Evolutionary conservation across 2,888 invertebrate genomes (phyloP).

Genomic region (Carpatolechia fugitivella): DNA sequence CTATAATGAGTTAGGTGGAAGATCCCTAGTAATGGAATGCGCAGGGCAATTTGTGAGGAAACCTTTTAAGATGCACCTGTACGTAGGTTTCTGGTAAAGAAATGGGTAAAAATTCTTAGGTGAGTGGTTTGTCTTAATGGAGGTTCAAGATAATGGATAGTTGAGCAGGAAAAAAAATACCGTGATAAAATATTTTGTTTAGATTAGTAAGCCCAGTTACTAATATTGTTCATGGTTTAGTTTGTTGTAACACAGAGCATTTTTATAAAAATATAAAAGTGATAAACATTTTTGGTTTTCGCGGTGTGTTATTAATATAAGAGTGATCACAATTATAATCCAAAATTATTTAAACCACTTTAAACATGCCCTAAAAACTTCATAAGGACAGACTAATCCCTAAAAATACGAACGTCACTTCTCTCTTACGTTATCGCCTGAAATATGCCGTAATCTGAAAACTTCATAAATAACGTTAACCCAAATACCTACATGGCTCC

Average conservation of each 20-base stretch:
- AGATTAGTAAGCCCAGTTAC: not conserved
- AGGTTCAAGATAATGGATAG: not conserved
- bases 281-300: too few species aligned
- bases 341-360: too few species aligned
- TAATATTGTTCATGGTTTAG: not conserved
- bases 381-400: not conserved
- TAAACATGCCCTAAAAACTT: too few species aligned
- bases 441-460: slow-evolving; percentile 13
- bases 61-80: not conserved
- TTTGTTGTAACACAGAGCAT: too few species aligned
- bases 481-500: slow-evolving; percentile 26
- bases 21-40: slow-evolving; percentile 1
- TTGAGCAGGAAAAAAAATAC: not conserved
- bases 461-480: slow-evolving; percentile 35
- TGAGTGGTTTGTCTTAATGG: not conserved
- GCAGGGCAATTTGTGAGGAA: not conserved
- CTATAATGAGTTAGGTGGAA: slow-evolving; percentile 33
- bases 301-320: too few species aligned
- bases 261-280: too few species aligned
- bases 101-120: not conserved
- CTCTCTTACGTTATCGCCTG: not conserved
- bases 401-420: not conserved
- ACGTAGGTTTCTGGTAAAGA: not conserved
- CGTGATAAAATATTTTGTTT: not conserved
- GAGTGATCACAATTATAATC: too few species aligned